Conservation (phyloP, 2,888 invertebrate genomes). For the Saturnia pavonia region DNA sequence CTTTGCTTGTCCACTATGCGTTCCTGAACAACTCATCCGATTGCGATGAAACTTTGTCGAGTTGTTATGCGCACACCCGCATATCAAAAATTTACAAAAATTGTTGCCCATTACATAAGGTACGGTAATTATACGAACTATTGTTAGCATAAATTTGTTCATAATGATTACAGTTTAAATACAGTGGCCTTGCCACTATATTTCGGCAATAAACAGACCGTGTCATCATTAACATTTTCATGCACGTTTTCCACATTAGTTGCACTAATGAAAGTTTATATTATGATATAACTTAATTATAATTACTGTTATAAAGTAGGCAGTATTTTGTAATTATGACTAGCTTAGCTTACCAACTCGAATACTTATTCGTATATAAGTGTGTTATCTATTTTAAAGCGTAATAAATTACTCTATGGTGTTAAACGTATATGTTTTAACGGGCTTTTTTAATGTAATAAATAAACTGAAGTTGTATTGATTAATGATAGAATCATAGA, state of each 20-base stretch:
- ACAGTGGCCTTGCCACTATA: constrained; percentile 53
- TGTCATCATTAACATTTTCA: constrained; percentile 43
- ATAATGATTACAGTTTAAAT: background rate
- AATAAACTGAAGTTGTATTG: too few species aligned
- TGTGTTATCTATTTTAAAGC: background rate
- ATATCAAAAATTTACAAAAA: too few species aligned
- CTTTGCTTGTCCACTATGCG: too few species aligned
- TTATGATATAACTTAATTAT: constrained; percentile 12
- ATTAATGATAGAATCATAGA: too few species aligned
- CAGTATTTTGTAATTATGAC: background rate
- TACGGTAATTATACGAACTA: background rate
- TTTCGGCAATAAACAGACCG: constrained; percentile 49
- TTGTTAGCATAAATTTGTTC: constrained; percentile 1
- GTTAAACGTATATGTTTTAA: too few species aligned
- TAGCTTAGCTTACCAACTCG: background rate
- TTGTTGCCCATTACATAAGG: background rate
- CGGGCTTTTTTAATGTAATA: too few species aligned
- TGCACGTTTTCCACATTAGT: constrained; percentile 32
- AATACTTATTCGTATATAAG: background rate
- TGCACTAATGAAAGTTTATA: constrained; percentile 21
- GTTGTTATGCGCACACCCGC: too few species aligned
- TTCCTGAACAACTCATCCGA: too few species aligned
- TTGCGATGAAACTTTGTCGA: too few species aligned
- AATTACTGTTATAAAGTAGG: background rate
- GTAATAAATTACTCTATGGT: too few species aligned